Evolutionary conservation across 2,113 vertebrate species (phyloP).

Genomic region (Zapus hudsonius): DNA sequence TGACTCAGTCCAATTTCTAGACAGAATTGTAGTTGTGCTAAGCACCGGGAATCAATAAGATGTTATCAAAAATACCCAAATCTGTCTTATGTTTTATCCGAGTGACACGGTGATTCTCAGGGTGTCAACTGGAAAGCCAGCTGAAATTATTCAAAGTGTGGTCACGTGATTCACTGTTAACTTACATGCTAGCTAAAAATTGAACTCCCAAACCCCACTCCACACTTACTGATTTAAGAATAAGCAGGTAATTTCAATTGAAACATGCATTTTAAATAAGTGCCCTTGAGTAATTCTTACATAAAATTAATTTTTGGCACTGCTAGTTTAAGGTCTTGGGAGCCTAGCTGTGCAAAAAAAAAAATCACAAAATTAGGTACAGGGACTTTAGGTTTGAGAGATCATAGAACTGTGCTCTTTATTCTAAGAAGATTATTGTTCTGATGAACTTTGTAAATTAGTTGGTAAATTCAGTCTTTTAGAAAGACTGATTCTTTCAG

Average conservation of each 20-base stretch:
- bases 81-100: not conserved
- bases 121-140: not conserved
- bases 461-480: not conserved
- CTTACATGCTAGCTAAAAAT: not conserved
- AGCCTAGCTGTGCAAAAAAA: not conserved
- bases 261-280: not conserved
- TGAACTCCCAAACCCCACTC: not conserved
- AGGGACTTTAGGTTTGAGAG: not conserved
- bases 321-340: not conserved
- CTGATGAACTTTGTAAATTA: not conserved
- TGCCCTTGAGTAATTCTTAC: not conserved
- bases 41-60: not conserved
- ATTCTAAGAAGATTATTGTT: constrained; percentile 7
- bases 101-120: not conserved
- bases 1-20: constrained; percentile 35
- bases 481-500: not conserved
- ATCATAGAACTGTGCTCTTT: not conserved
- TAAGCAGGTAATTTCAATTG: not conserved
- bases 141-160: not conserved
- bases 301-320: not conserved
- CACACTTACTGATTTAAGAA: not conserved
- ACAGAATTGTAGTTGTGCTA: not conserved
- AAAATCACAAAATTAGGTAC: not conserved
- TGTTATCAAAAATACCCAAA: not conserved
- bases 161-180: not conserved